Evolutionary conservation across 2,888 invertebrate genomes (phyloP), one percentile per base, ranked within the genome.

Genomic region (Diarsia rubi): DNA sequence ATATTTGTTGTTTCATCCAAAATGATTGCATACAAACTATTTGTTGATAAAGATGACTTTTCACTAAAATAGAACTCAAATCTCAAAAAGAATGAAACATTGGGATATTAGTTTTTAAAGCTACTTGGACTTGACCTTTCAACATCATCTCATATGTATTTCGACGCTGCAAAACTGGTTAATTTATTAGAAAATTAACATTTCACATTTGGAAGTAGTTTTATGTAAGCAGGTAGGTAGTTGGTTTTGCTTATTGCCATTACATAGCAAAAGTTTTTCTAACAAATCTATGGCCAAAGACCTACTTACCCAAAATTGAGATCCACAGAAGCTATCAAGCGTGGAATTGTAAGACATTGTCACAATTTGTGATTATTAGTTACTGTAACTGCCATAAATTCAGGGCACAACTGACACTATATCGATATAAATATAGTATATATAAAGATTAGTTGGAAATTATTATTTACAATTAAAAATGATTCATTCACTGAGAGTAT

Each of bases 241-340:
- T 66, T 59, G 3, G 27, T 65, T 44, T 67, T 60, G 21, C 27
- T 0, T 52, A 59, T 0, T n/a, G 52, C 19, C 59, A 69, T 49
- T 37, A 54, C 54, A 27, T 52, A 31, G 37, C n/a, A 47, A n/a
- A 57, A 37, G 31, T 63, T 70, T 47, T 37, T 74, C 27, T 37
- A 42, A 67, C 12, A 71, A 42, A 59, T 79, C 16, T 42, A 65
- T 64, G 54, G 62, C 21, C 16, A 54, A 54, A 82, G 85, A 88
- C 86, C 89, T 87, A 96, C 97, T 98, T 97, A 98, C 98, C 98
- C 98, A 98, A 97, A 98, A 98, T 93, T 94, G 93, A 74, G 98
- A 97, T 86, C 98, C 98, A 93, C 98, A 98, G 96, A 98, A 98
- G 88, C 97, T 96, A 94, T 98, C 98, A 97, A 98, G 97, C 88